Conservation (phyloP, 2,888 invertebrate species). For the Trisateles emortualis region DNA sequence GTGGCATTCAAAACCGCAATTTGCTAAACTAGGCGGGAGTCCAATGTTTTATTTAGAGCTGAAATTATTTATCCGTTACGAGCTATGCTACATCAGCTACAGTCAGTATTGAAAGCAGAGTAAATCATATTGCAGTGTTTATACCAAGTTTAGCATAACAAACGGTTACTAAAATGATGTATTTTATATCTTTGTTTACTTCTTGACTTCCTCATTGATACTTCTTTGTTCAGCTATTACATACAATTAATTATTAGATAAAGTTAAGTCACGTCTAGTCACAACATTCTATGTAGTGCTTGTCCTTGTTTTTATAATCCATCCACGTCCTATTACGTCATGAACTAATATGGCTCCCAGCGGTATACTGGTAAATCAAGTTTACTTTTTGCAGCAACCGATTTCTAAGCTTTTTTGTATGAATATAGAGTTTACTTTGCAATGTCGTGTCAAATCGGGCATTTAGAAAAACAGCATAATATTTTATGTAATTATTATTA, state of each 20-base stretch:
- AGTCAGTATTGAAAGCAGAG: too few relatives aligned
- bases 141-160: not conserved
- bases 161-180: not conserved
- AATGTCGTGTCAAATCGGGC: not conserved
- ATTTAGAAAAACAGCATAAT: too few relatives aligned
- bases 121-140: not conserved
- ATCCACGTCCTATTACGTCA: conserved; percentile 38
- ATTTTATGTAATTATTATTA: too few relatives aligned
- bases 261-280: not conserved
- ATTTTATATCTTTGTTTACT: conserved; percentile 2
- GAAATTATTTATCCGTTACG: too few relatives aligned
- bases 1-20: too few relatives aligned
- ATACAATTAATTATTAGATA: not conserved
- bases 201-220: not conserved
- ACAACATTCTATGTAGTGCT: not conserved
- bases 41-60: too few relatives aligned
- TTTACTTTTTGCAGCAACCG: not conserved
- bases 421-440: conserved; percentile 17
- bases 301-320: conserved; percentile 23
- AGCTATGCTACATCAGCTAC: too few relatives aligned
- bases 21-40: too few relatives aligned
- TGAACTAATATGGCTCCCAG: conserved; percentile 30
- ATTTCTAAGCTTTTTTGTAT: conserved; percentile 4
- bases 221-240: not conserved
- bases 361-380: conserved; percentile 28